Percentiles rank a stretch among this genome's conserved stretches.
Evolutionary conservation across 2,888 invertebrate species (phyloP).

Genomic region (Cremastobaeus sp.): DNA sequence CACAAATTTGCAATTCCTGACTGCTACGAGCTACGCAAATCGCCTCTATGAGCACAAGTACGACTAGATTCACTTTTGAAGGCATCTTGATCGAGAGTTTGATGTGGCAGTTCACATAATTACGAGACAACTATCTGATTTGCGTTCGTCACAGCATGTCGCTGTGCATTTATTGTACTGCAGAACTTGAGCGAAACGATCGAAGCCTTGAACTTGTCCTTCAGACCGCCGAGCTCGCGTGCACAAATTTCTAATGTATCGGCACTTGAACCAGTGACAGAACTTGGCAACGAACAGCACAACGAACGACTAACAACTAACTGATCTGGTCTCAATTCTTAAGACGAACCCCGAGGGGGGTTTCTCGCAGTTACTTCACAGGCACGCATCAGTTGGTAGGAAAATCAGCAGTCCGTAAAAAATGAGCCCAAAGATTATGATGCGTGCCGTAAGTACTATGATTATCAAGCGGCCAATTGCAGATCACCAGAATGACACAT

Average conservation of each 20-base stretch:
- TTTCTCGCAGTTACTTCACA: conserved; percentile 59
- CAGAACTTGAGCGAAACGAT: no score
- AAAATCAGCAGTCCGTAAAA: conserved; percentile 77
- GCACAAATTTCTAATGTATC: conserved; percentile 12
- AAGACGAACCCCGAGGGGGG: conserved; percentile 66
- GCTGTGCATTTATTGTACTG: no score
- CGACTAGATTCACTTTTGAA: conserved; percentile 70
- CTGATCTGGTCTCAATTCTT: conserved; percentile 72
- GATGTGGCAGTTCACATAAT: conserved; percentile 23
- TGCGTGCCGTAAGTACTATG: conserved; percentile 71
- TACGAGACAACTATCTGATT: conserved; percentile 23
- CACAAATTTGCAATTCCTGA: conserved; percentile 47
- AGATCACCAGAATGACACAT: conserved; percentile 58
- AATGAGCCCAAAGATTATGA: conserved; percentile 74
- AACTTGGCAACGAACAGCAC: conserved; percentile 65
- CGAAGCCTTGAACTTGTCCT: conserved; percentile 20
- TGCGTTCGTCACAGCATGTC: no score
- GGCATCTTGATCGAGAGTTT: conserved; percentile 61
- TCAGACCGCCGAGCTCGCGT: conserved; percentile 2
- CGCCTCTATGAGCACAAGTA: conserved; percentile 66
- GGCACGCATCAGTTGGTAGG: conserved; percentile 76
- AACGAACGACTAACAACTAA: conserved; percentile 75
- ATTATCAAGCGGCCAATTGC: conserved; percentile 63
- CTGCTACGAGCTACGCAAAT: conserved; percentile 50
- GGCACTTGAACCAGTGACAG: conserved; percentile 33